Evolutionary conservation across 2,888 invertebrate species (phyloP), one percentile per base, ranked within the genome.

Genomic region (Netelia melanura): DNA sequence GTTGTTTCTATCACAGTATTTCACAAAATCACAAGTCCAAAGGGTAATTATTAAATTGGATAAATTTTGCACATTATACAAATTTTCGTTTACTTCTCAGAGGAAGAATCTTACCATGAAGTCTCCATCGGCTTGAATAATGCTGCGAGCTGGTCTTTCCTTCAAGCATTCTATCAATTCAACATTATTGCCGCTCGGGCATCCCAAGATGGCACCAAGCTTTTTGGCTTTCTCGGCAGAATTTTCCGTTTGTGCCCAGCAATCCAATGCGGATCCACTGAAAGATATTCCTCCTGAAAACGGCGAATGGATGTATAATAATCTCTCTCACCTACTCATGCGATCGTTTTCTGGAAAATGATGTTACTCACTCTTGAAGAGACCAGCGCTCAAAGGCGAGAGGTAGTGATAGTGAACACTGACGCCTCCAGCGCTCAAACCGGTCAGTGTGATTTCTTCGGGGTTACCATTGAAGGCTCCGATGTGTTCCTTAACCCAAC

Each of bases 401-500:
- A 97, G 88, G 87, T 96, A 95, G 86, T 97, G 97, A 86, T 97
- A 95, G 91, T 97, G 97, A 0, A 96, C 96, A 88, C 97, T 96
- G 3, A 96, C 96, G 44, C 96, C 97, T 0, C 97, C 97, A 0
- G 97, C 96, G 3, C 97, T 97, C 90, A 95, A 95, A 2, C 97
- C 97, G 0, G 95, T 92, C 2, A 97, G 91, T 0, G 97, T 96
- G 44, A 97, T 95, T 80, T 96, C 96, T 62, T 96, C 95, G 0
- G 96, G 95, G 93, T 97, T 95, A 0, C 97, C 97, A 1, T 96
- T 96, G 89, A 97, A 97, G 91, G 94, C 94, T 87, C 95, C 94
- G 82, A 97, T 96, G 91, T 97, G 96, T 64, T 95, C 93, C 81
- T 96, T 95, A 0, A 97, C 94, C 97, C 97, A 97, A 88, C 95